phyloP scores from a whole-genome alignment of 2,797 vertebrate genomes.

The Rhincodon typus region DNA sequence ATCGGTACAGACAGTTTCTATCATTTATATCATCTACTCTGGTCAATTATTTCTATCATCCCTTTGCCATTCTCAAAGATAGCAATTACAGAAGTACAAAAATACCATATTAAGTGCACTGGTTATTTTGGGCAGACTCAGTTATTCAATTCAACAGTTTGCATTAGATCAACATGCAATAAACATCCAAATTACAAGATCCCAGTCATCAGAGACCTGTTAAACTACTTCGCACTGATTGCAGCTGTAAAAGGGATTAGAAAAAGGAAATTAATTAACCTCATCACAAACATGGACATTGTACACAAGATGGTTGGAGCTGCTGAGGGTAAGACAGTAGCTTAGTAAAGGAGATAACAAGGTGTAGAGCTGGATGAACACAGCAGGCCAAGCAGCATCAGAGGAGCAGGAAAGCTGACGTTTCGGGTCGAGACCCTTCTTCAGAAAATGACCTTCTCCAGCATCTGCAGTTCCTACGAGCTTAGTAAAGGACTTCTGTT shows the following conservation, averaged over 20 bases:
- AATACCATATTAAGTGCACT: not conserved
- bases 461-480: too few relatives aligned
- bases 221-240: not conserved
- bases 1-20: not conserved
- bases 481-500: not conserved
- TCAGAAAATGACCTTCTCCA: too few relatives aligned
- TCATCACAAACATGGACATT: not conserved
- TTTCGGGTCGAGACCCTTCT: too few relatives aligned
- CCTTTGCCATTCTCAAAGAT: not conserved
- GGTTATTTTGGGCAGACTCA: not conserved
- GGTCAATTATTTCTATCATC: not conserved
- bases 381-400: too few relatives aligned
- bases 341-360: too few relatives aligned
- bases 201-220: not conserved
- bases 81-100: not conserved
- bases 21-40: not conserved
- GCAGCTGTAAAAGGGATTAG: not conserved
- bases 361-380: too few relatives aligned
- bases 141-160: not conserved
- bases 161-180: not conserved
- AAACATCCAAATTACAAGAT: not conserved
- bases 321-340: not conserved
- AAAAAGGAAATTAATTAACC: not conserved
- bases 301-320: not conserved
- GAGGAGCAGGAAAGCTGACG: too few relatives aligned